A percentile compares a stretch with the other conserved stretches of the same genome.
phyloP scores from a whole-genome alignment of 2,113 vertebrate genomes.

The Zootoca vivipara region DNA sequence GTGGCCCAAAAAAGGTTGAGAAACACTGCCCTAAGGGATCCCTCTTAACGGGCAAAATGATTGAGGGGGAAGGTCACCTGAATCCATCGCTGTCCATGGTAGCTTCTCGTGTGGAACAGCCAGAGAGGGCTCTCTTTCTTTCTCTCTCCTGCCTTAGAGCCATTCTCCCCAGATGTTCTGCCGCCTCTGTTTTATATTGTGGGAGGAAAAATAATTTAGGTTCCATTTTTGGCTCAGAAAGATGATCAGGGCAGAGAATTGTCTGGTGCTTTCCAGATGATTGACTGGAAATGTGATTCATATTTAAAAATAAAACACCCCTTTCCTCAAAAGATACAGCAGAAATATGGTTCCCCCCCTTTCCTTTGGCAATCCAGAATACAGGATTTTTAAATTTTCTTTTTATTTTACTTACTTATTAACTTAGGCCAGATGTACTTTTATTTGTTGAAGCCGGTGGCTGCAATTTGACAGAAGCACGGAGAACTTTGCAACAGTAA shows the following conservation, averaged over 20 bases:
- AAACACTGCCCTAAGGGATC: not conserved
- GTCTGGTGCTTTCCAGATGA: not conserved
- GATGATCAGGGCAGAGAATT: not conserved
- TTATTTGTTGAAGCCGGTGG: not conserved
- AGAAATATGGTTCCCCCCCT: not conserved
- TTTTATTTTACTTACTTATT: not conserved
- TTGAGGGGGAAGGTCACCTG: not conserved
- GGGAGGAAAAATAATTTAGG: not conserved
- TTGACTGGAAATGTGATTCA: not conserved
- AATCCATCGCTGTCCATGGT: constrained; percentile 13
- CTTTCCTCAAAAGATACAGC: not conserved
- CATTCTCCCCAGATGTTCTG: not conserved
- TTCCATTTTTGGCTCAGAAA: not conserved
- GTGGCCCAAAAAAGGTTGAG: no score
- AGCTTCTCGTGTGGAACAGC: not conserved
- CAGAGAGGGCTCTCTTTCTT: not conserved
- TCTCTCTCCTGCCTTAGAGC: not conserved
- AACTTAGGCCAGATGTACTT: not conserved
- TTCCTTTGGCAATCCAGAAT: not conserved
- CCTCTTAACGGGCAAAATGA: not conserved
- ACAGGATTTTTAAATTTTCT: not conserved
- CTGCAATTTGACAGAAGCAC: not conserved
- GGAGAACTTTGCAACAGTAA: not conserved
- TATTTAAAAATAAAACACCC: not conserved
- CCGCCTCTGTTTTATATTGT: not conserved